Percentiles rank a stretch among this genome's conserved stretches.
These are phyloP conservation scores for Dendroctonus valens DNA, from an alignment of 1,140 invertebrate genomes.

Conservation along the genomic window DNA sequence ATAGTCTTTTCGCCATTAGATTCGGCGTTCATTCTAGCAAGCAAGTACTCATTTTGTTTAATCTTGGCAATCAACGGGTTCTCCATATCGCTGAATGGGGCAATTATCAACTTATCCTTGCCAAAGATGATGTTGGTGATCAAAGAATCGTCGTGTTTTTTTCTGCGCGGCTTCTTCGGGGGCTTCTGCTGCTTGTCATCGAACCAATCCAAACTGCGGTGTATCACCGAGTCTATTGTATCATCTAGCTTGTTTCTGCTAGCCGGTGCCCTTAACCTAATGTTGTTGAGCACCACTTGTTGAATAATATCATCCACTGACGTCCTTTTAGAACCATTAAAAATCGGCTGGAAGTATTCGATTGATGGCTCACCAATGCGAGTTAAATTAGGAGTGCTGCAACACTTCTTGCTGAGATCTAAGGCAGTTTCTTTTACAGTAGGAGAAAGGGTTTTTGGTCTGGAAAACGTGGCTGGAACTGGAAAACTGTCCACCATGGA, in stretches of 20 bases:
- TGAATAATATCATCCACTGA: slow-evolving; percentile 36
- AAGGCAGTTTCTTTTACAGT: slow-evolving; percentile 31
- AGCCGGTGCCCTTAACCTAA: slow-evolving; percentile 1
- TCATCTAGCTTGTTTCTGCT: slow-evolving; percentile 33
- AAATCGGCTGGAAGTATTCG: too few relatives aligned
- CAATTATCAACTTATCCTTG: slow-evolving; percentile 29
- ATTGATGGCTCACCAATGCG: neutral
- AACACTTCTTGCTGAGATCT: slow-evolving; percentile 36
- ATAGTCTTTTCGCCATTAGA: slow-evolving; percentile 48
- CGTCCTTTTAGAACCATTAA: slow-evolving; percentile 1
- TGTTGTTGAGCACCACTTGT: slow-evolving; percentile 22
- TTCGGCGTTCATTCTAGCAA: slow-evolving; percentile 29
- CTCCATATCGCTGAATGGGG: slow-evolving; percentile 17
- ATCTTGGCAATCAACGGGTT: slow-evolving; percentile 24
- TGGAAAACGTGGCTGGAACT: neutral
- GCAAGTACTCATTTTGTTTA: slow-evolving; percentile 22
- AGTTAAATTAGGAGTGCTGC: slow-evolving; percentile 14
- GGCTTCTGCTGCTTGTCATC: slow-evolving; percentile 9
- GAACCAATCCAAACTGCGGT: slow-evolving; percentile 21
- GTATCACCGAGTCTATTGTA: slow-evolving; percentile 37
- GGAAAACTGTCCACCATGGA: neutral
- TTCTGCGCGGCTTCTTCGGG: neutral
- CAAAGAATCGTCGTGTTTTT: slow-evolving; percentile 19
- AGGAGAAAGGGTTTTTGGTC: slow-evolving; percentile 9
- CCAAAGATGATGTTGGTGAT: slow-evolving; percentile 30